Percentiles rank a stretch among this genome's conserved stretches.
Evolutionary conservation across 2,797 vertebrate species (phyloP).

Genomic region (Champsocephalus gunnari): DNA sequence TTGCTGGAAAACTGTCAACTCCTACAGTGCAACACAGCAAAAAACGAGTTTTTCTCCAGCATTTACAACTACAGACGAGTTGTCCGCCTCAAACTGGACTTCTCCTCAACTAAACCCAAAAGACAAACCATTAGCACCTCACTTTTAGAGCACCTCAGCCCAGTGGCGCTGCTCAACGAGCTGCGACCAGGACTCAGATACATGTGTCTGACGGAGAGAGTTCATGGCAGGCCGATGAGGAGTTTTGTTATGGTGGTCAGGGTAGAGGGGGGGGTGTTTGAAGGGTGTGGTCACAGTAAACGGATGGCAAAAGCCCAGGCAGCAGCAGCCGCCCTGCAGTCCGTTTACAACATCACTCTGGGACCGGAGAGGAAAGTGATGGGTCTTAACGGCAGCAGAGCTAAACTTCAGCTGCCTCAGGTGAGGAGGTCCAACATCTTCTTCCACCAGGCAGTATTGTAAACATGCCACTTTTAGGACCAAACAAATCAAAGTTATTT

Average conservation of each 20-base stretch:
- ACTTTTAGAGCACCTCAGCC: conserved; percentile 73
- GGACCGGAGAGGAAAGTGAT: conserved; percentile 73
- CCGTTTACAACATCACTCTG: conserved; percentile 89
- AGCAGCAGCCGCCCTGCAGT: conserved; percentile 89
- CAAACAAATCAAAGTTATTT: no score
- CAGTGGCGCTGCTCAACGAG: conserved; percentile 90
- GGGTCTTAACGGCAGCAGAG: conserved; percentile 83
- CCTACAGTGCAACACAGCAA: conserved; percentile 68
- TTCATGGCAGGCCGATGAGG: conserved; percentile 84
- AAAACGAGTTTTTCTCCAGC: conserved; percentile 84
- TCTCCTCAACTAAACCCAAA: conserved; percentile 78
- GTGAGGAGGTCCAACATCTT: conserved; percentile 82
- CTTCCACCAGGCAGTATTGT: background rate
- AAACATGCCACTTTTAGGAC: no score
- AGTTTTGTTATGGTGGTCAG: conserved; percentile 93
- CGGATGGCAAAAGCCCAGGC: conserved; percentile 93
- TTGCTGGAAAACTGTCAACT: conserved; percentile 68
- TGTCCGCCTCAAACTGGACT: conserved; percentile 86
- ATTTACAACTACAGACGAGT: conserved; percentile 77
- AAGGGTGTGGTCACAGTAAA: conserved; percentile 94
- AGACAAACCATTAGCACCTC: conserved; percentile 66
- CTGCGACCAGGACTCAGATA: conserved; percentile 92
- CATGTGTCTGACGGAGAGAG: conserved; percentile 89
- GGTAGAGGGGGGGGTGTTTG: conserved; percentile 92
- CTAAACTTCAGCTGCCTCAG: conserved; percentile 92